Evolutionary conservation across 2,113 vertebrate genomes (phyloP).

Genomic region (Erpornis zantholeuca): DNA sequence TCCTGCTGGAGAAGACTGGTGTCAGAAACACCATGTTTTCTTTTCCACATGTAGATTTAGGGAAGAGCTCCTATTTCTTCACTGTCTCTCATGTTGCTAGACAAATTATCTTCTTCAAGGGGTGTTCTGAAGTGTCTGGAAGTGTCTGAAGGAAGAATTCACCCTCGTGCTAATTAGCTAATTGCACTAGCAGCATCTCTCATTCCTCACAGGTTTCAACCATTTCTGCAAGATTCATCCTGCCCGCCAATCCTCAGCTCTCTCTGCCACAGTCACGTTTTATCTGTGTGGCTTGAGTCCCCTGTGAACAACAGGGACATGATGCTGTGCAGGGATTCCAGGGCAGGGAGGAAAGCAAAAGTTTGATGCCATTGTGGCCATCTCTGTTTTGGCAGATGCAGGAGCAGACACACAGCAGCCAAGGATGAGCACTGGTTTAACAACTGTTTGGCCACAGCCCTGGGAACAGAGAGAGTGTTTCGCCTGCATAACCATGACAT

Average conservation of each 20-base stretch:
- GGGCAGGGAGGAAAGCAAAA: not conserved
- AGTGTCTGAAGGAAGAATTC: not conserved
- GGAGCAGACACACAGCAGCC: not conserved
- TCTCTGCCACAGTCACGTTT: not conserved
- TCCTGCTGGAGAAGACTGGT: not conserved
- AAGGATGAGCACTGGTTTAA: not conserved
- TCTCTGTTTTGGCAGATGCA: not conserved
- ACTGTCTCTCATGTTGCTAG: not conserved
- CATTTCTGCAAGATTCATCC: not conserved
- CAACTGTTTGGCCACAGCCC: not conserved
- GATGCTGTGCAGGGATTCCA: not conserved
- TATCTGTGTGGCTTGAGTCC: no score
- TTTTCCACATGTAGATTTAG: not conserved
- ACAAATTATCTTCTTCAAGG: not conserved
- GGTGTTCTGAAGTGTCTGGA: not conserved
- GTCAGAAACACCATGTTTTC: not conserved
- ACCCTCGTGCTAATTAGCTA: not conserved
- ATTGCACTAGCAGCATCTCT: not conserved
- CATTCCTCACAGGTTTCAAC: not conserved
- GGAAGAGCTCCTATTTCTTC: not conserved
- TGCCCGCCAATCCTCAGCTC: not conserved
- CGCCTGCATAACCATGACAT: accelerated
- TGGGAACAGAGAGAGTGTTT: not conserved
- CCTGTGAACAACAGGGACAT: not conserved
- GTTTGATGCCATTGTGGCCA: not conserved